Conservation (phyloP, 1,140 invertebrate species). For the Lucilia sericata region DNA sequence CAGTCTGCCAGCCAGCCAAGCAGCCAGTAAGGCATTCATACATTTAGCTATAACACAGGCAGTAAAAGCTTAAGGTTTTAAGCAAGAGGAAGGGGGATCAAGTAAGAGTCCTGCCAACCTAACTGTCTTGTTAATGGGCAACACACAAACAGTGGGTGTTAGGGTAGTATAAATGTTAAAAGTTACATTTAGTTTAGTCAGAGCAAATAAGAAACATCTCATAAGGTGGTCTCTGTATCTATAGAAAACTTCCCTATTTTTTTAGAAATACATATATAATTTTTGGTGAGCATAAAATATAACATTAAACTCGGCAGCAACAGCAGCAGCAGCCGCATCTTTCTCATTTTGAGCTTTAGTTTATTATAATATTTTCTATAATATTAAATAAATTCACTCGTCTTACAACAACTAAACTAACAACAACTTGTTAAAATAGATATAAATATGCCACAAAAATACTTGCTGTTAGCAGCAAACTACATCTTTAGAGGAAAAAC, state of each 20-base stretch:
- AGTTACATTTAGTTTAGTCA: not conserved
- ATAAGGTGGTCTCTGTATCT: not conserved
- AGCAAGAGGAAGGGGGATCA: not conserved
- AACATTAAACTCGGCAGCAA: not conserved
- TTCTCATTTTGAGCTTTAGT: conserved; percentile 25
- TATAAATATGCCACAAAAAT: not conserved
- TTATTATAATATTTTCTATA: conserved; percentile 18
- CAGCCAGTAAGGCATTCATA: not conserved
- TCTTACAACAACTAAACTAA: not conserved
- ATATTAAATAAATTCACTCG: not conserved
- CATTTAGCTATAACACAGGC: not conserved
- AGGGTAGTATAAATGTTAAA: not conserved
- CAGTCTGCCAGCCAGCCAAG: not conserved
- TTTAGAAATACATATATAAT: not conserved
- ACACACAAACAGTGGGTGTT: not conserved
- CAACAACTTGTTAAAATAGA: not conserved
- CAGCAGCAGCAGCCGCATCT: not conserved
- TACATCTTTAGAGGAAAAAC: not conserved
- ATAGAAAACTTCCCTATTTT: not conserved
- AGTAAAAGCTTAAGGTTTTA: not conserved
- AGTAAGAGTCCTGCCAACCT: not conserved
- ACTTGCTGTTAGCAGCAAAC: not conserved
- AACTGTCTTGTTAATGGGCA: not conserved
- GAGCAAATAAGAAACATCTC: conserved; percentile 7
- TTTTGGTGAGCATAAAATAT: conserved; percentile 4